phyloP scores from a whole-genome alignment of 2,888 invertebrate species.

The Actias luna region DNA sequence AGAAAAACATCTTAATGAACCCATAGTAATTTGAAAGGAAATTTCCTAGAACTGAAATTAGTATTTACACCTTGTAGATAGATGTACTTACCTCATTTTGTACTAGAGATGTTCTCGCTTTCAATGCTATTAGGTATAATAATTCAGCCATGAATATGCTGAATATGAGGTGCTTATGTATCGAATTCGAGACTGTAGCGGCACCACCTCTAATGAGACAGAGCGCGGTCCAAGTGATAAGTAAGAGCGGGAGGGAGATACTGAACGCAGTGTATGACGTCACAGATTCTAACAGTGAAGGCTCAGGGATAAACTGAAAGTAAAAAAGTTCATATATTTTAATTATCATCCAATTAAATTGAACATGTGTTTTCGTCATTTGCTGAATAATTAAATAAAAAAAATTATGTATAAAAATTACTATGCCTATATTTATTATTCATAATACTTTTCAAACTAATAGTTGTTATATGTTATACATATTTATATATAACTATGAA shows the following conservation, averaged over 20 bases:
- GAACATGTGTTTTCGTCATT: neutral
- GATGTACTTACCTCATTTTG: constrained; percentile 86
- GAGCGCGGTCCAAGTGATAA: constrained; percentile 90
- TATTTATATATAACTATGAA: too few relatives aligned
- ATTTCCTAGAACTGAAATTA: too few relatives aligned
- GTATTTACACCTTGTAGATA: too few relatives aligned
- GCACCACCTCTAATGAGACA: constrained; percentile 90
- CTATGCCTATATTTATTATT: too few relatives aligned
- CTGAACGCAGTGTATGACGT: constrained; percentile 95
- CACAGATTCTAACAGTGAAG: constrained; percentile 91
- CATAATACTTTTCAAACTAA: too few relatives aligned
- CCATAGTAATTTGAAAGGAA: neutral
- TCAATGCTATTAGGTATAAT: constrained; percentile 92
- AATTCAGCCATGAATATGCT: constrained; percentile 93
- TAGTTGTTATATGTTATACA: too few relatives aligned
- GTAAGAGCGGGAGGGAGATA: constrained; percentile 90
- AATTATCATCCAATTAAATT: neutral
- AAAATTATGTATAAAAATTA: neutral
- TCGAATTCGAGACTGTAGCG: constrained; percentile 95
- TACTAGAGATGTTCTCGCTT: constrained; percentile 89
- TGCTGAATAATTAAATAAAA: neutral
- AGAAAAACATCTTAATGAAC: neutral
- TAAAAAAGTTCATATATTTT: neutral
- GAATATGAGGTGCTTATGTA: constrained; percentile 95
- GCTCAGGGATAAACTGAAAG: constrained; percentile 91